These are phyloP conservation scores for Pachymerium ferrugineum DNA, from an alignment of 2,888 invertebrate genomes.

Conservation along the genomic window DNA sequence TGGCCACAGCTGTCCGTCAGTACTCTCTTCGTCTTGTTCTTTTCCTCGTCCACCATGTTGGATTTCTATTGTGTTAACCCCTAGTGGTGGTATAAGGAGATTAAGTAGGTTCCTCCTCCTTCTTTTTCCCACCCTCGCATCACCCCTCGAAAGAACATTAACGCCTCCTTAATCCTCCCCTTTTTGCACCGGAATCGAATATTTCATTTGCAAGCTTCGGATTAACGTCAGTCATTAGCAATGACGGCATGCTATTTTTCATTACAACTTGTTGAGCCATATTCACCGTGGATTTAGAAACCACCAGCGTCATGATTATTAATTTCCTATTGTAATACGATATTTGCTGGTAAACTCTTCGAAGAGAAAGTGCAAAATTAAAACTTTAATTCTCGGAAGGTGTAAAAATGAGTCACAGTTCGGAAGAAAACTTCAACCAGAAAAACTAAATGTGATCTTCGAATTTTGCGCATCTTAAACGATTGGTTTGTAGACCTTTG, in stretches of 20 bases:
- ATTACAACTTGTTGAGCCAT: too few relatives aligned
- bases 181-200: not conserved
- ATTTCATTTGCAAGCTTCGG: not conserved
- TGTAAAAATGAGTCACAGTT: too few relatives aligned
- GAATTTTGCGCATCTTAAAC: too few relatives aligned
- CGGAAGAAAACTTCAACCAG: too few relatives aligned
- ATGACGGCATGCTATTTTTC: not conserved
- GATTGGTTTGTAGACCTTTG: too few relatives aligned
- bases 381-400: too few relatives aligned
- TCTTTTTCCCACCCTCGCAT: constrained; percentile 7
- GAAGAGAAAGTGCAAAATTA: too few relatives aligned
- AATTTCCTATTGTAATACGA: too few relatives aligned
- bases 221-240: not conserved
- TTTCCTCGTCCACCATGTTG: constrained; percentile 7
- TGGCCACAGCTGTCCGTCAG: constrained; percentile 24
- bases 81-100: constrained; percentile 21
- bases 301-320: too few relatives aligned
- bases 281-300: too few relatives aligned
- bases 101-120: constrained; percentile 8
- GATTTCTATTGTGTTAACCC: not conserved
- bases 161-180: constrained; percentile 22
- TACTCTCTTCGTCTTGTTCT: constrained; percentile 8
- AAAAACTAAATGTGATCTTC: too few relatives aligned
- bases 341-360: too few relatives aligned
- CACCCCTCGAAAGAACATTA: not conserved